Base-by-base conservation (phyloP, 2,113 vertebrate species). In the Thinocorus orbignyianus region DNA sequence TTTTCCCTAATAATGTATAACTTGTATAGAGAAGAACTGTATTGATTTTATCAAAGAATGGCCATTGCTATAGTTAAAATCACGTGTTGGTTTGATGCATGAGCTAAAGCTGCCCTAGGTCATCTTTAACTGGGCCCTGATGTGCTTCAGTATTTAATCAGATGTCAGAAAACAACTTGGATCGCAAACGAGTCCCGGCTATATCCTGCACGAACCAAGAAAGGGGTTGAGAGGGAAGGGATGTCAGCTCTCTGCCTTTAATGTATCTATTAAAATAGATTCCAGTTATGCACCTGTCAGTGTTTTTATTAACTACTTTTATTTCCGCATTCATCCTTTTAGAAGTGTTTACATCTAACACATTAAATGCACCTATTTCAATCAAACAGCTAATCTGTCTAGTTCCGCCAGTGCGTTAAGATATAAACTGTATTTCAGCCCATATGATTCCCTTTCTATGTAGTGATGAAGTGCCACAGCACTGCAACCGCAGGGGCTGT, bases 11-110 rank as follows among this genome's bases (percentile, higher is more conserved):
- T 26, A 60, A 51, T 42, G 90, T 81, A 77, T 51, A 90, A 64
- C 49, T 4, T 62, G 7, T 54, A 11, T 81, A 52, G 60, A 86
- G 83, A 74, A 52, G 17, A 94, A 46, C 39, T 33, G n/a, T 76
- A 86, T 74, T 92, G 84, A 89, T 92, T 86, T 95, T 95, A 64
- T 66, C 55, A 73, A 73, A 66, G 22, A 92, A 37, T 37, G 92
- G 58, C 26, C 30, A 51, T 60, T 86, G 74, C 70, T 81, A 3
- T 17, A 48, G 82, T 58, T 82, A 77, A 93, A 91, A 93, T 70
- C 44, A 46, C 3, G 19, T 55, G 51, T 11, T 78, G 51, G 58
- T 62, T 92, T 93, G 76, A 77, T 96, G 81, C 79, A 82, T 37
- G 80, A 87, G 78, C 79, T 57, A 37, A 88, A 94, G 81, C 84